Conservation (phyloP, 2,888 invertebrate species). For the Rhaphigaster nebulosa region DNA sequence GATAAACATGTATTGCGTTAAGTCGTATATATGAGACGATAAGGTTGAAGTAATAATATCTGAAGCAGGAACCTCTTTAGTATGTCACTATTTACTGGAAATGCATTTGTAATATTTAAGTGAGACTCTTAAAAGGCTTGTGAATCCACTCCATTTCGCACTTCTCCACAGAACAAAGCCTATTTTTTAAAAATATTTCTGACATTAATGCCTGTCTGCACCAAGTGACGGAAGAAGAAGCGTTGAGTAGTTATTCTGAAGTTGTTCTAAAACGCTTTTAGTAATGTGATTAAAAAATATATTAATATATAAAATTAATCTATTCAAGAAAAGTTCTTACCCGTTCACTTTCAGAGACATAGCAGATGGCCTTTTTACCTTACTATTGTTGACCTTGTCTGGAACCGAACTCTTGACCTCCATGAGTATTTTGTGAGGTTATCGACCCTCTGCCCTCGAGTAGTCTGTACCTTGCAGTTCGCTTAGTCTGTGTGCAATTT, state of each 20-base stretch:
- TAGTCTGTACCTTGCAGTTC: not conserved
- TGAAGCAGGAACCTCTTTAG: no score
- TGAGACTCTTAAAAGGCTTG: no score
- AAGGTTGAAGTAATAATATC: not conserved
- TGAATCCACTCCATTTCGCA: no score
- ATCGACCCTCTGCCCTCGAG: not conserved
- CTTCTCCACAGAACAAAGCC: no score
- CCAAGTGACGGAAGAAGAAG: no score
- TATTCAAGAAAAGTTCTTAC: not conserved
- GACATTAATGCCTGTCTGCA: no score
- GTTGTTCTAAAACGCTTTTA: no score
- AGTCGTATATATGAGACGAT: not conserved
- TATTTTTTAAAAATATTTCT: no score
- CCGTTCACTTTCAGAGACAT: not conserved
- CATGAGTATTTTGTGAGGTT: not conserved
- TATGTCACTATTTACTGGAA: no score
- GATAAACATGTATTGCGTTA: not conserved
- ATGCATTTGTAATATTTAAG: no score
- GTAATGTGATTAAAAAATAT: no score
- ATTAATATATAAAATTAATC: not conserved
- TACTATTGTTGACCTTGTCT: not conserved
- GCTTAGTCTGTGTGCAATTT: not conserved
- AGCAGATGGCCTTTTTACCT: not conserved
- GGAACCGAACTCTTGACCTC: conserved; percentile 5
- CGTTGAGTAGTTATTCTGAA: no score